Conservation (phyloP, 2,797 vertebrate species). For the Crenichthys baileyi region DNA sequence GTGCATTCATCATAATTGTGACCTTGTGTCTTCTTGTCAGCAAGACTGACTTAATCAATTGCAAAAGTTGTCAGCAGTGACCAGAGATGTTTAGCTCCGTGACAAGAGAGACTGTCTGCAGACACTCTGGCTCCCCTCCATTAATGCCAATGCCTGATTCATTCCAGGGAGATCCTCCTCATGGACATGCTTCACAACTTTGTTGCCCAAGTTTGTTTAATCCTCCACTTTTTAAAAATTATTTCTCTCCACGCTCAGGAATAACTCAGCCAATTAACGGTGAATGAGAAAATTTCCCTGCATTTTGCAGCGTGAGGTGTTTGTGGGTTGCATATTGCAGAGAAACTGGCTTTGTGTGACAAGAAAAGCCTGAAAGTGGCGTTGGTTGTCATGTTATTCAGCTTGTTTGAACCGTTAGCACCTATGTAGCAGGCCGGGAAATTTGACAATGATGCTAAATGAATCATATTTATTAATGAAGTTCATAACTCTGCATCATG, state of each 20-base stretch:
- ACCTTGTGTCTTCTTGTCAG: constrained; percentile 70
- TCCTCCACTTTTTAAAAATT: constrained; percentile 18
- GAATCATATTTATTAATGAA: constrained; percentile 68
- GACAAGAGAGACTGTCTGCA: constrained; percentile 65
- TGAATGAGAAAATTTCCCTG: constrained; percentile 58
- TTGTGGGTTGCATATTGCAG: constrained; percentile 52
- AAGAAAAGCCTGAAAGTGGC: constrained; percentile 52
- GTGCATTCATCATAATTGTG: constrained; percentile 76
- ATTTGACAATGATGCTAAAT: constrained; percentile 69
- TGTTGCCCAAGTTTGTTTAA: constrained; percentile 62
- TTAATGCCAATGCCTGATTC: constrained; percentile 65
- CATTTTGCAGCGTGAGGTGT: constrained; percentile 53
- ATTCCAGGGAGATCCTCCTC: constrained; percentile 46
- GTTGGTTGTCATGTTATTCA: constrained; percentile 69
- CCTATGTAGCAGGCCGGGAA: constrained; percentile 51
- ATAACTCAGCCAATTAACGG: constrained; percentile 73
- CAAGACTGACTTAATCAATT: constrained; percentile 77
- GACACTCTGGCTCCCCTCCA: constrained; percentile 58
- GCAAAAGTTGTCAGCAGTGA: constrained; percentile 74
- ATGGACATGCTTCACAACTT: constrained; percentile 62
- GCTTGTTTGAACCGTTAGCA: constrained; percentile 60
- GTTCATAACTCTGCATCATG: constrained; percentile 50
- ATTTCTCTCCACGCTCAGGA: constrained; percentile 37
- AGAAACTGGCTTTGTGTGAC: constrained; percentile 51
- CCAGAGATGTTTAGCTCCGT: constrained; percentile 73